Evolutionary conservation across 2,113 vertebrate species (phyloP), one percentile per base, ranked within the genome.

Genomic region (Zeus faber): DNA sequence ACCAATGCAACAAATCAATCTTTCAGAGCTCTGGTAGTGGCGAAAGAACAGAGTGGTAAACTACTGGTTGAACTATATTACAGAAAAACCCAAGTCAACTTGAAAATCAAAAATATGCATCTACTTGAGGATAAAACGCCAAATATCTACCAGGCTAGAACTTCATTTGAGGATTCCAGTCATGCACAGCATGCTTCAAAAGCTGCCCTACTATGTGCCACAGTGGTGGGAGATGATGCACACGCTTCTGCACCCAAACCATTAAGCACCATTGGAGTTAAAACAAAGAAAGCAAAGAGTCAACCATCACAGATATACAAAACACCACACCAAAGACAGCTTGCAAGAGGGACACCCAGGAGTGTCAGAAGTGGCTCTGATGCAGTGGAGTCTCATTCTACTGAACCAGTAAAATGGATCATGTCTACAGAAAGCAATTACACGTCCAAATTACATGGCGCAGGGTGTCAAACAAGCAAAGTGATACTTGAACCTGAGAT

Each of bases 11-110:
- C 89, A 31, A 87, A 92, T 47, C 88, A 66, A 37, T 71, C 74
- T 14, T 78, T 96, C 65, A 88, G 81, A 79, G 93, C 90, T 0
- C 27, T 92, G 1, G 81, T 96, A 0, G 92, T 97, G 40, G 92
- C 91, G 26, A 93, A 89, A 84, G 91, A 96, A 49, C 74, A 87
- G 21, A 86, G 87, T 80, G 95, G 95, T 21, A 94, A 87, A 52
- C 73, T 96, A 27, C 71, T 91, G 37, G 73, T 98, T 44, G 94
- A 98, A 63, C 83, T 99, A 0, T 96, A 95, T 80, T 83, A 92
- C 57, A 80, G 67, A 16, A 88, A 79, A 49, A 76, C 65, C 40
- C 91, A 93, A 70, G 88, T 98, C 44, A 98, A 93, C 75, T 81
- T 82, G 11, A 86, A 85, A 49, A 77, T 98, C 45, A 94, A 90